Evolutionary conservation across 1,140 invertebrate genomes (phyloP), one percentile per base, ranked within the genome.

Genomic region (Leptinotarsa lineolata): DNA sequence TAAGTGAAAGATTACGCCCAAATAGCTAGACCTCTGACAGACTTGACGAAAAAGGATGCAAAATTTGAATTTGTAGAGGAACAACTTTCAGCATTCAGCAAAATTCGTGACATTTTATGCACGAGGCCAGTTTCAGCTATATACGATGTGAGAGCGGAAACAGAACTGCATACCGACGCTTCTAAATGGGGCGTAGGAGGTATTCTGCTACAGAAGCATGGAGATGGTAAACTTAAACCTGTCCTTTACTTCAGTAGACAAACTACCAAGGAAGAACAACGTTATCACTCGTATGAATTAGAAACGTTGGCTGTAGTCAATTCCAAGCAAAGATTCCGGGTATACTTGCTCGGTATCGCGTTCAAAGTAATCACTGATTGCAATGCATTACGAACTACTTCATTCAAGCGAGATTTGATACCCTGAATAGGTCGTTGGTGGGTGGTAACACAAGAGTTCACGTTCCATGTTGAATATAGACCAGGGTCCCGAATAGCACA

Each of bases 111-210:
- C n/a, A n/a, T n/a, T n/a, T n/a, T n/a, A n/a, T n/a, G n/a, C 24
- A 30, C 24, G 24, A 30, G 24, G 6, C 24, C 5, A 30, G 5
- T 30, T 30, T 6, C 6, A 30, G 24, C 24, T 30, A 6, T 30
- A 30, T 78, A 15, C 16, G 13, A n/a, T 72, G 74, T 12, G 74
- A 64, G 20, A 44, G 72, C 12, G 3, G 18, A 61, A 22, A 61
- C 18, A 61, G 18, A 61, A n/a, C 11, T 61, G 3, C 59, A 20
- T 20, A 61, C 18, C 12, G 59, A 61, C n/a, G 18, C 18, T 12
- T 20, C 8, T 8, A 61, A 16, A 15, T 12, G 12, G 11, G 59
- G 18, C 8, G 8, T 60, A 15, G 24, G 24, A 0, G 30, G 30
- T 30, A 30, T 30, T 30, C 30, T 30, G 6, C 30, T 30, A 30